These are phyloP conservation scores for Meiosimyza platycephala DNA, from an alignment of 2,888 invertebrate genomes.

Conservation along the genomic window DNA sequence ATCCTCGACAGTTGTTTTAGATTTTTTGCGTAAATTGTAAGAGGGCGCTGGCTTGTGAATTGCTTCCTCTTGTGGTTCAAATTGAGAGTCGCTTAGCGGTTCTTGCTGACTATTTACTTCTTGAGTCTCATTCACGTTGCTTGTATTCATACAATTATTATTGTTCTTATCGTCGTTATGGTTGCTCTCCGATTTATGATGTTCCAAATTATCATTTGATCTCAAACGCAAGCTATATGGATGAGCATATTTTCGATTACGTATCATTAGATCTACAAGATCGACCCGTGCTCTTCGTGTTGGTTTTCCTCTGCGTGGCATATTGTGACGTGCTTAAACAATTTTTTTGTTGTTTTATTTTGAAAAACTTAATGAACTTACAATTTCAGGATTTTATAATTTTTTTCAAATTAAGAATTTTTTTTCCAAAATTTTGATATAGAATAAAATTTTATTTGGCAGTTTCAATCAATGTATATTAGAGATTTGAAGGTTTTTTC, in stretches of 20 bases:
- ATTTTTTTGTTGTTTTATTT: too few relatives aligned
- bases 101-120: not conserved
- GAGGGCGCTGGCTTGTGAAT: too few relatives aligned
- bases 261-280: constrained; percentile 27
- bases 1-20: too few relatives aligned
- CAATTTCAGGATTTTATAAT: constrained; percentile 12
- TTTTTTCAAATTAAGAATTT: constrained; percentile 13
- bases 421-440: constrained; percentile 13
- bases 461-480: constrained; percentile 16
- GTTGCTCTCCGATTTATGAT: too few relatives aligned
- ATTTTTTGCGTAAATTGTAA: too few relatives aligned
- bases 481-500: not conserved
- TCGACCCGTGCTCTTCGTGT: constrained; percentile 12
- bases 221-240: constrained; percentile 20
- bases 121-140: not conserved
- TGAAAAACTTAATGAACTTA: constrained; percentile 4
- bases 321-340: constrained; percentile 1
- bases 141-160: not conserved
- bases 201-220: not conserved
- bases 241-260: constrained; percentile 3
- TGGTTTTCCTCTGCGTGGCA: constrained; percentile 34
- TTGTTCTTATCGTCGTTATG: not conserved
- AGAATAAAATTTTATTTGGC: constrained; percentile 12
- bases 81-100: not conserved
- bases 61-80: too few relatives aligned